phyloP scores from a whole-genome alignment of 2,888 invertebrate species.

The Lordiphosa fenestrarum region DNA sequence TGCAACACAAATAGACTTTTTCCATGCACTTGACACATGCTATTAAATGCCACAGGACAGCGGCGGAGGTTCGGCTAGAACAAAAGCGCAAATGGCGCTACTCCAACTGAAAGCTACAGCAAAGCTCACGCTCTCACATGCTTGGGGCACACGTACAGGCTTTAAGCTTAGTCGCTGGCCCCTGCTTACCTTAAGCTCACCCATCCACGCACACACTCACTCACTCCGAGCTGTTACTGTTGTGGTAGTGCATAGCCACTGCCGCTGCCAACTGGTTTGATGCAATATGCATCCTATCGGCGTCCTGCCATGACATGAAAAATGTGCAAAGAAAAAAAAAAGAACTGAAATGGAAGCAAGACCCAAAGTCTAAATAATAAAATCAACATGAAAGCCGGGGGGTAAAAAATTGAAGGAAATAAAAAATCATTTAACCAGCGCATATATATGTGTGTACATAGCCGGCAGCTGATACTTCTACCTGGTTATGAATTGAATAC shows the following conservation, averaged over 20 bases:
- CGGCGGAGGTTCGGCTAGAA: too few species aligned
- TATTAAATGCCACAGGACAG: slow-evolving; percentile 64
- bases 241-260: neutral
- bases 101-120: slow-evolving; percentile 27
- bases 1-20: slow-evolving; percentile 74
- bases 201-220: too few species aligned
- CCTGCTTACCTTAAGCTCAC: too few species aligned
- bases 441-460: slow-evolving; percentile 34
- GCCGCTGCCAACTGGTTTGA: neutral
- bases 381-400: slow-evolving; percentile 58
- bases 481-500: slow-evolving; percentile 71
- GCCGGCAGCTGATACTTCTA: slow-evolving; percentile 31
- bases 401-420: slow-evolving; percentile 19
- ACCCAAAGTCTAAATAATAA: slow-evolving; percentile 63
- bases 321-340: slow-evolving; percentile 54
- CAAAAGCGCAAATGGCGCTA: too few species aligned
- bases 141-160: too few species aligned
- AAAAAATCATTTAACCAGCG: slow-evolving; percentile 60
- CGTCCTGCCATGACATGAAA: slow-evolving; percentile 60
- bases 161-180: too few species aligned
- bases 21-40: slow-evolving; percentile 75
- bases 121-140: too few species aligned
- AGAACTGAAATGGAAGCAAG: slow-evolving; percentile 5
- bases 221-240: too few species aligned
- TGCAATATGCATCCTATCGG: slow-evolving; percentile 1